Conservation (phyloP, 2,113 vertebrate species). For the Xiphophorus couchianus region DNA sequence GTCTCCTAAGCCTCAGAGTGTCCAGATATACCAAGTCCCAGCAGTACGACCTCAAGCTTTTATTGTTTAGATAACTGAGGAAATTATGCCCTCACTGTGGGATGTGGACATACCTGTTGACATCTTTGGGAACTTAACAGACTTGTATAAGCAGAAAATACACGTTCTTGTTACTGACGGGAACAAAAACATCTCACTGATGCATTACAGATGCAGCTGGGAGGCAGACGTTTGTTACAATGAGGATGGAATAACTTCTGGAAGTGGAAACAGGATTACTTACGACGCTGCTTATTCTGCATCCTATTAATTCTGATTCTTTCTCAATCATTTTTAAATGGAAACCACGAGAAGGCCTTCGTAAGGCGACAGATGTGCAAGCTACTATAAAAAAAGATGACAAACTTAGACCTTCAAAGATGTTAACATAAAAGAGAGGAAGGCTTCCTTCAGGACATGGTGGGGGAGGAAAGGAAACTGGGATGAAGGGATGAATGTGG, state of each 20-base stretch:
- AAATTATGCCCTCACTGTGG: constrained; percentile 19
- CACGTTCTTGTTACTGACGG: constrained; percentile 7
- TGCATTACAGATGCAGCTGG: constrained; percentile 35
- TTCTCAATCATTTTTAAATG: neutral
- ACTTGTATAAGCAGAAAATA: constrained; percentile 19
- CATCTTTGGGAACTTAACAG: constrained; percentile 22
- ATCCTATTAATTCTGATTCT: neutral
- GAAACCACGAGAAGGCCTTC: neutral
- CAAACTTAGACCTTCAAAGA: neutral
- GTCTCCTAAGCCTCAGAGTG: too few species aligned
- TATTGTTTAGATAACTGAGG: neutral
- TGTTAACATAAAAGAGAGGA: neutral
- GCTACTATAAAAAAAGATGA: neutral
- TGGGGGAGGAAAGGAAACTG: constrained; percentile 28
- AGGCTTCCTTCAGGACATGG: constrained; percentile 12
- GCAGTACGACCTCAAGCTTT: neutral
- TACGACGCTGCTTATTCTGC: too few species aligned
- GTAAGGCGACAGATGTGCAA: neutral
- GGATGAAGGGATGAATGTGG: constrained; percentile 25
- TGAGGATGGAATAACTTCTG: neutral
- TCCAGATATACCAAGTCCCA: too few species aligned
- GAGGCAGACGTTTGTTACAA: neutral
- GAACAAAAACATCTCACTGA: constrained; percentile 28
- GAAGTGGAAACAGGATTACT: neutral
- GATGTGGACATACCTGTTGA: constrained; percentile 13